Percentiles rank a stretch among this genome's conserved stretches.
Conservation (phyloP, 1,140 invertebrate species). For the Triops cancriformis region DNA sequence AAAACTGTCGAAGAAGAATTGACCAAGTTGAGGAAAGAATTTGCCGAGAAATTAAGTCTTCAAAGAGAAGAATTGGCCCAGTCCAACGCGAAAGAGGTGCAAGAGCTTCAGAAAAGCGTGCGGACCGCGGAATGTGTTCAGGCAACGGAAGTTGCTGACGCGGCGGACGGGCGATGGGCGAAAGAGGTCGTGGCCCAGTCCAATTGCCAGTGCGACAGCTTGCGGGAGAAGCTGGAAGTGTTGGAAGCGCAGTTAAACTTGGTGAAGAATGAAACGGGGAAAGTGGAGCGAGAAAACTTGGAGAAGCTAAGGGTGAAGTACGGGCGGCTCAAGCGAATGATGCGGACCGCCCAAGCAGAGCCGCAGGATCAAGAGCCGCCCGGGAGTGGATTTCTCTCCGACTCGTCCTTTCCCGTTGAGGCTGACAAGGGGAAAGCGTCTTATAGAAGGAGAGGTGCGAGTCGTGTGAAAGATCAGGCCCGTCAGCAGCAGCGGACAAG, state of each 20-base stretch:
- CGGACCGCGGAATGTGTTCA: background rate
- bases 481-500: background rate
- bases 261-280: background rate
- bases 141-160: background rate
- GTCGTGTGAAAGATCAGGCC: background rate
- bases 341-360: background rate
- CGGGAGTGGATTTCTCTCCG: background rate
- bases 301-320: background rate
- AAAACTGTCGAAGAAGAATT: background rate
- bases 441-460: background rate
- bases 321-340: background rate
- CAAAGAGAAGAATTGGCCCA: background rate
- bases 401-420: background rate
- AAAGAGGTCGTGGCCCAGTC: background rate
- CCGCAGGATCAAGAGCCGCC: background rate
- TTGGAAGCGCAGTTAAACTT: background rate
- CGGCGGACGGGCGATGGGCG: background rate
- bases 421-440: background rate
- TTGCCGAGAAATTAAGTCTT: background rate
- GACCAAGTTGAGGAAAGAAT: background rate
- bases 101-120: background rate
- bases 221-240: background rate
- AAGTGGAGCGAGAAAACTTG: background rate
- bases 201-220: slow-evolving; percentile 6
- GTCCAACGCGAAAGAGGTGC: background rate